Evolutionary conservation across 2,113 vertebrate species (phyloP), one percentile per base, ranked within the genome.

Genomic region (Leuciscus idus): DNA sequence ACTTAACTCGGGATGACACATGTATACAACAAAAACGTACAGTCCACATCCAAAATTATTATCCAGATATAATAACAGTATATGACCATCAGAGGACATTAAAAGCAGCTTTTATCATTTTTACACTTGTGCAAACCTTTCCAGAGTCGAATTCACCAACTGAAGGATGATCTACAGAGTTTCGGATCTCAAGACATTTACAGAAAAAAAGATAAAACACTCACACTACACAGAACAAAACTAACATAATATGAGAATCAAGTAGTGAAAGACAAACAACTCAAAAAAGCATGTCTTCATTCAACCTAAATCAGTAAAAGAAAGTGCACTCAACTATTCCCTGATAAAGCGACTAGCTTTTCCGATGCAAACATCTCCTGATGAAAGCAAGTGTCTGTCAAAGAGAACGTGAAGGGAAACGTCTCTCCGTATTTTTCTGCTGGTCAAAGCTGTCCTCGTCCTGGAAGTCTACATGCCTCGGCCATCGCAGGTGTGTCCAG

Each of bases 281-380:
- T 64, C 50, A 74, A 52, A 28, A 28, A 57, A 83, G 73, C 73
- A 76, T 76, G n/a, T 76, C 50, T 33, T 52, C 50, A 50, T 81
- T 84, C 62, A 83, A 81, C 48, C 84, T 80, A 89, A 86, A 82
- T 57, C 59, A 84, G 78, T 86, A 50, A 8, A 36, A 73, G 59
- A 89, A 90, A 90, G 89, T 89, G 89, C 88, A 87, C 89, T 89
- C 88, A 46, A 81, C 86, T 90, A 89, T 86, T 89, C 89, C 89
- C 89, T 90, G 89, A 90, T 89, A 80, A 89, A 89, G 64, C 84
- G 4, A 72, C 86, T 86, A 89, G 83, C 50, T 87, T 85, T 83
- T 39, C 61, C 15, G 55, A 59, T 12, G 77, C 68, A 73, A 73
- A 73, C 70, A 43, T 73, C 70, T 73, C 36, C 68, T 36, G 66